Evolutionary conservation across 2,113 vertebrate genomes (phyloP).

Genomic region (Daphoenositta chrysoptera): DNA sequence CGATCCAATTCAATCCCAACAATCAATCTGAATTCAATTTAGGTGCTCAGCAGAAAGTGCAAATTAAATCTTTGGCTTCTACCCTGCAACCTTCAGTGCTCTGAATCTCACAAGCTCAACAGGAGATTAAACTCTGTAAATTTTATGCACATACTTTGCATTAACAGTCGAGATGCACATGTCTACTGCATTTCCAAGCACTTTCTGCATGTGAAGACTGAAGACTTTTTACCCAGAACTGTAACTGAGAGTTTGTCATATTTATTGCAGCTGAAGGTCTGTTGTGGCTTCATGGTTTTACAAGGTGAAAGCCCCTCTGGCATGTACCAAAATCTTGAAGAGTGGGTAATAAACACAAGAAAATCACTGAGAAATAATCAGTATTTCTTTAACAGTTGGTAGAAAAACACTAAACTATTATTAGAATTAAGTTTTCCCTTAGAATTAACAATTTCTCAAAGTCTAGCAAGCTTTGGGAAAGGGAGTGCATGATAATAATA

Average conservation of each 20-base stretch:
- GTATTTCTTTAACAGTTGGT: background rate
- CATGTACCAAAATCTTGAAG: background rate
- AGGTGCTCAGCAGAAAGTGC: background rate
- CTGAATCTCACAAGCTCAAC: background rate
- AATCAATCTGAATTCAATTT: background rate
- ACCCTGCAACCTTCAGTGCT: background rate
- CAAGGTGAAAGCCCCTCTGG: background rate
- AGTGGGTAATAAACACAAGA: background rate
- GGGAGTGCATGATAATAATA: background rate
- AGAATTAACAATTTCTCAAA: background rate
- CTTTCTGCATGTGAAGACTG: background rate
- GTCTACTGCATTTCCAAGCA: background rate
- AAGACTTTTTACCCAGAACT: background rate
- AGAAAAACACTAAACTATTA: background rate
- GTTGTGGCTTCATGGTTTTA: background rate
- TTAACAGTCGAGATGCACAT: background rate
- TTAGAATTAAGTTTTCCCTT: background rate
- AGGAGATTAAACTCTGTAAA: background rate
- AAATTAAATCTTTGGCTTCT: background rate
- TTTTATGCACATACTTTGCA: background rate
- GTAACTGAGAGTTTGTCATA: background rate
- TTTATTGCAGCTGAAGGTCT: background rate
- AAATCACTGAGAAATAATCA: background rate
- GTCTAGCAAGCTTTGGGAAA: background rate
- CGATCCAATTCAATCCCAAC: background rate